Percentiles rank a stretch among this genome's conserved stretches.
phyloP scores from a whole-genome alignment of 64 coral and sea anemone species.

The Dendronephthya gigantea region DNA sequence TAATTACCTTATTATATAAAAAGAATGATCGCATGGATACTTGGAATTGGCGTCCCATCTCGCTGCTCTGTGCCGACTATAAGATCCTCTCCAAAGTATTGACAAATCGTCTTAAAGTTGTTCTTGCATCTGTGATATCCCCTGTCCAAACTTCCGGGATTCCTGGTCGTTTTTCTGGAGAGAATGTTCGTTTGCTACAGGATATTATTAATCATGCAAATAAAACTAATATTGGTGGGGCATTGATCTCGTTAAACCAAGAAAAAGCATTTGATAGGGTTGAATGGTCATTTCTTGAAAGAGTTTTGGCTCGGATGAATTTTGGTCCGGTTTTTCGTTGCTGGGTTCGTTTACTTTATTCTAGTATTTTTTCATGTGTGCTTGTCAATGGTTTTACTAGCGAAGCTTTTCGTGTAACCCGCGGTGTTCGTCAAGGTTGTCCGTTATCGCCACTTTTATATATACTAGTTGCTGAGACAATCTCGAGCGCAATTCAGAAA shows the following conservation, averaged over 20 bases:
- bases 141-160: neutral
- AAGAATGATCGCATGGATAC: too few relatives aligned
- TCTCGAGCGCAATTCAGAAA: neutral
- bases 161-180: neutral
- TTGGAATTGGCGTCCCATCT: too few relatives aligned
- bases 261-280: constrained; percentile 33
- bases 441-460: neutral
- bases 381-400: neutral
- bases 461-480: neutral
- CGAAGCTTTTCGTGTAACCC: neutral
- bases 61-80: too few relatives aligned
- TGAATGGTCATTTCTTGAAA: neutral
- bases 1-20: too few relatives aligned
- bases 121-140: neutral
- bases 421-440: constrained; percentile 10
- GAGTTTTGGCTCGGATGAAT: neutral
- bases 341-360: neutral
- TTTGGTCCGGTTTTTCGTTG: neutral
- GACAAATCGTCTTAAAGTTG: neutral
- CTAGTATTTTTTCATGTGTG: neutral
- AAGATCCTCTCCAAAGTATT: too few relatives aligned
- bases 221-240: neutral
- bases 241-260: neutral
- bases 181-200: neutral
- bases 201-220: neutral